Evolutionary conservation across 2,888 invertebrate species (phyloP), one percentile per base, ranked within the genome.

Genomic region (Brenthis ino): DNA sequence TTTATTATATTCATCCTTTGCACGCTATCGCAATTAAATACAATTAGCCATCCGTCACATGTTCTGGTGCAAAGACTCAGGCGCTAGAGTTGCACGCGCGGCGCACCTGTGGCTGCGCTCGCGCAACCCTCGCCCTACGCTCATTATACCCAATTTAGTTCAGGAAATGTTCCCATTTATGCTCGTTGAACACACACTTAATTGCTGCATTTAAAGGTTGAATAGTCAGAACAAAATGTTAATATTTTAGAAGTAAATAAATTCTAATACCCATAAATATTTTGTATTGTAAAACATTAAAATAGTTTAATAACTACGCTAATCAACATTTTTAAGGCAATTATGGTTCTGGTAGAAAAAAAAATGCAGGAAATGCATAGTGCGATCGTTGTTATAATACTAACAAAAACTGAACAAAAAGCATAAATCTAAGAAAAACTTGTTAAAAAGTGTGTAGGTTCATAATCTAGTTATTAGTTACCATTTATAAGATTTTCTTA

Each of bases 71-170:
- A 64, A 67, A 64, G 69, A 57, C 70, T 64, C 69, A 67, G 70
- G 56, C 70, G 70, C 57, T 65, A 50, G 54, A 51, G 69, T 47
- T 78, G 79, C 88, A 85, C 89, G 86, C 88, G 88, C 86, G 80
- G 53, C 78, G 83, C 90, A 89, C 89, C 91, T 90, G 91, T 86
- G 82, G 77, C 71, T 70, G 81, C 83, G 82, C 85, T 85, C 85
- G 68, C 73, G 76, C 82, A 84, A 82, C 86, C 86, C 83, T 85
- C 81, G 69, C 82, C 86, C 86, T 82, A 83, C 80, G 69, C 82
- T 87, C 86, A 87, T 89, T 91, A 89, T 83, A 87, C 79, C 85
- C 85, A 88, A 89, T 89, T 89, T 87, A 84, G 82, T 76, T 77
- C 80, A 84, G 85, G 87, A 88, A 89, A 88, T 84, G 83, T 83